Percentiles rank a stretch among this genome's conserved stretches.
Conservation (phyloP, 2,797 vertebrate genomes). For the Eospalax fontanierii region DNA sequence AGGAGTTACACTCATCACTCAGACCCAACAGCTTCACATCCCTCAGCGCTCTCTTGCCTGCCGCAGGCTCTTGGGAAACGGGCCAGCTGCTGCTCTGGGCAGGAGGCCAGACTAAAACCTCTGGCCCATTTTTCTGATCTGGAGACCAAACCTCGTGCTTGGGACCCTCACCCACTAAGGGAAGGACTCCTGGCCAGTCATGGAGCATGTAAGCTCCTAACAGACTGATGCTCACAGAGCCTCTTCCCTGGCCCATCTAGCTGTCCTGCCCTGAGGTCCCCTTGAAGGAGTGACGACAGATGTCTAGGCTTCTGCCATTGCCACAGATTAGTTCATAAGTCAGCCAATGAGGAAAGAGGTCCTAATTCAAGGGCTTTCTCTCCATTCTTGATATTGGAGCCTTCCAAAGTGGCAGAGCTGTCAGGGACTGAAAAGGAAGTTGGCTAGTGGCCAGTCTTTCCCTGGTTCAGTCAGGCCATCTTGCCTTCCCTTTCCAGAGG, state of each 20-base stretch:
- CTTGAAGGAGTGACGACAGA: neutral
- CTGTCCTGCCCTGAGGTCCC: neutral
- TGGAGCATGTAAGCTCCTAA: neutral
- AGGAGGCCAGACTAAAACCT: neutral
- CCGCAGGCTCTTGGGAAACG: neutral
- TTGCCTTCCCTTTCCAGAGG: neutral
- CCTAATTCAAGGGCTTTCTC: neutral
- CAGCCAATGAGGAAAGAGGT: neutral
- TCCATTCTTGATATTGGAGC: neutral
- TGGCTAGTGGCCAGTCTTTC: no score
- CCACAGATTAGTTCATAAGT: neutral
- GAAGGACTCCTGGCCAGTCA: neutral
- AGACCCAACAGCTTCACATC: slow-evolving; percentile 9
- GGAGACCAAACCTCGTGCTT: neutral
- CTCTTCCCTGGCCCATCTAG: neutral
- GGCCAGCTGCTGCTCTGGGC: neutral
- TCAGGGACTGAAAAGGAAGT: neutral
- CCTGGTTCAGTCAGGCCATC: neutral
- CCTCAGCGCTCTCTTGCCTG: neutral
- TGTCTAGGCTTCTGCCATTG: no score
- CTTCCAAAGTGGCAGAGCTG: neutral
- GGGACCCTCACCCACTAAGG: neutral
- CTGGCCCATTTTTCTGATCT: neutral
- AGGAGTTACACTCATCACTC: neutral
- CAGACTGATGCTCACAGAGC: neutral